Conservation (phyloP, 2,888 invertebrate species). For the Biston betularia region DNA sequence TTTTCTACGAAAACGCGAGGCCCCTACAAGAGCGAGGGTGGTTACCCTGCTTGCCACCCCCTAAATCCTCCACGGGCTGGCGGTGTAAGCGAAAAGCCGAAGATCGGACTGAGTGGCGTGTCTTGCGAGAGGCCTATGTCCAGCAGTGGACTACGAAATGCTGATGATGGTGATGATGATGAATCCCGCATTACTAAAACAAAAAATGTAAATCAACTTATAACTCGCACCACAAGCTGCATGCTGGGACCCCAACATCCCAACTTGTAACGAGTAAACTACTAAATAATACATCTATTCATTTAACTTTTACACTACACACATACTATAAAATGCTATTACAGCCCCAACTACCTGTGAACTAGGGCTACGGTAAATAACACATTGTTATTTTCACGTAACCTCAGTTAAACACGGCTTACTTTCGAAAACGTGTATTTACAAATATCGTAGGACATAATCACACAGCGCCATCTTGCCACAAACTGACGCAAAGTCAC, state of each 20-base stretch:
- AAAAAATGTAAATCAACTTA: constrained; percentile 1
- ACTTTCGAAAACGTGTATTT: not conserved
- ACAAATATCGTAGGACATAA: too few species aligned
- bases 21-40: too few species aligned
- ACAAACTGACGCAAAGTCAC: too few species aligned
- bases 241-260: not conserved
- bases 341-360: constrained; percentile 14
- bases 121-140: too few species aligned
- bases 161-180: not conserved
- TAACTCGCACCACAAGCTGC: not conserved
- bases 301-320: constrained; percentile 13
- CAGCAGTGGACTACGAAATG: too few species aligned
- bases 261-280: constrained; percentile 8
- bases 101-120: too few species aligned
- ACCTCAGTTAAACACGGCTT: not conserved
- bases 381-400: not conserved
- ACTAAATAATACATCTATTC: constrained; percentile 19
- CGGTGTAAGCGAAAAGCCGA: too few species aligned
- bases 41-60: too few species aligned
- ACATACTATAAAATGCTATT: constrained; percentile 16
- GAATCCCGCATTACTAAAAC: not conserved
- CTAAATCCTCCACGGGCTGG: too few species aligned
- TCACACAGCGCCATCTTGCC: too few species aligned
- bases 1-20: too few species aligned
- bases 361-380: constrained; percentile 8